Conservation (phyloP, 2,113 vertebrate species). For the Triplophysa dalaica region DNA sequence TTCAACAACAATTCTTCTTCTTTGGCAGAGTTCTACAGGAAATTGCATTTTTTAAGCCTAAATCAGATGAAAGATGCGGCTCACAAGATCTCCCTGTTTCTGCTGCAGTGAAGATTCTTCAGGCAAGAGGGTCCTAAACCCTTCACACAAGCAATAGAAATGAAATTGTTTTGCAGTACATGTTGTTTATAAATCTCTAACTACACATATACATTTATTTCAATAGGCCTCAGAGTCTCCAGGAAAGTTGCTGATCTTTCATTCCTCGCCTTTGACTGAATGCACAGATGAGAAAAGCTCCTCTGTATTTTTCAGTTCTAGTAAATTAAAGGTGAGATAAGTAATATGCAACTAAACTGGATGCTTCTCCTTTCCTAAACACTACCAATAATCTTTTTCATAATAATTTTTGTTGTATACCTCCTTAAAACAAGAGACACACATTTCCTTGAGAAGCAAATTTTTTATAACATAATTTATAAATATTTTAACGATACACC, state of each 20-base stretch:
- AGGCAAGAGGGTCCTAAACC: constrained; percentile 60
- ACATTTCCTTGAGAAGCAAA: too few species aligned
- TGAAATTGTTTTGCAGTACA: neutral
- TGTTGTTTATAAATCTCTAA: neutral
- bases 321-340: constrained; percentile 70
- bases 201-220: neutral
- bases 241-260: constrained; percentile 77
- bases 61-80: constrained; percentile 50
- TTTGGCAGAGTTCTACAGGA: constrained; percentile 68
- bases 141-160: neutral
- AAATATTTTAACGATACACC: too few species aligned
- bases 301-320: constrained; percentile 71
- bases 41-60: constrained; percentile 65
- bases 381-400: too few species aligned
- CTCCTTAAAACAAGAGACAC: too few species aligned
- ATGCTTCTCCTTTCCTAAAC: too few species aligned
- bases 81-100: constrained; percentile 68
- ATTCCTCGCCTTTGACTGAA: constrained; percentile 67
- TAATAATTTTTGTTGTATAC: too few species aligned
- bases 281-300: constrained; percentile 53
- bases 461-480: too few species aligned
- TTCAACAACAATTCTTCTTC: neutral
- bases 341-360: neutral
- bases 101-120: constrained; percentile 69
- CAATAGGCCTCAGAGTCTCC: constrained; percentile 67